Evolutionary conservation across 2,113 vertebrate genomes (phyloP).

Genomic region (Dipodomys stephensi): DNA sequence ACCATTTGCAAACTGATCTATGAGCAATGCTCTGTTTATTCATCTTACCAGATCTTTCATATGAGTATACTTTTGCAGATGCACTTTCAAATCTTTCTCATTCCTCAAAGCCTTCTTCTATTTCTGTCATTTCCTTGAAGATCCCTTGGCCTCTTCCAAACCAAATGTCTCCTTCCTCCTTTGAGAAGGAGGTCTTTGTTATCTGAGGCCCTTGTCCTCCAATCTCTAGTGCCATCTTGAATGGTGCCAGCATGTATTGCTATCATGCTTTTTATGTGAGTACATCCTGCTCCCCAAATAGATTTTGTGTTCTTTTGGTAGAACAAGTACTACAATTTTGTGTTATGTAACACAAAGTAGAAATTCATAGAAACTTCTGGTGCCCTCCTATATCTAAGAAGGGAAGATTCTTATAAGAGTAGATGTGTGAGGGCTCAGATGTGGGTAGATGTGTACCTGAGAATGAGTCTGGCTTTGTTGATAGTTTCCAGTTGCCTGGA

Average conservation of each 20-base stretch:
- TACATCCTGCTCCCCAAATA: constrained; percentile 30
- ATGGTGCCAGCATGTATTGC: neutral
- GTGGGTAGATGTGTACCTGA: neutral
- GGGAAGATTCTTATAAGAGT: neutral
- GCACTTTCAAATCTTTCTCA: neutral
- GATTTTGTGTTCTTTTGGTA: constrained; percentile 37
- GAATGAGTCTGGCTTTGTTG: constrained; percentile 20
- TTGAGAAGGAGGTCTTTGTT: constrained; percentile 20
- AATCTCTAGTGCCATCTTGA: neutral
- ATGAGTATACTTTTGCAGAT: neutral
- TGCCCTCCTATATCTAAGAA: neutral
- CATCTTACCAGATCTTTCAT: constrained; percentile 4
- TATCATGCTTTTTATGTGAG: constrained; percentile 31
- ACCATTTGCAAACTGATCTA: constrained; percentile 1
- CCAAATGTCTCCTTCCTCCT: constrained; percentile 18
- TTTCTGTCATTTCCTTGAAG: constrained; percentile 32
- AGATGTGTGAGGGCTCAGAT: neutral
- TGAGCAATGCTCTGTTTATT: constrained; percentile 29
- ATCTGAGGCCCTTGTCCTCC: neutral
- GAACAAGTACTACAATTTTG: constrained; percentile 9
- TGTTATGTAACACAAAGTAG: neutral
- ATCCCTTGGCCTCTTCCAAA: constrained; percentile 29
- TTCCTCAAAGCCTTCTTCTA: constrained; percentile 25
- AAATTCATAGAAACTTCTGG: constrained; percentile 17
- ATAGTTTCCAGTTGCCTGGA: neutral